phyloP scores from a whole-genome alignment of 2,888 invertebrate genomes.

The Isotomurus palustris region DNA sequence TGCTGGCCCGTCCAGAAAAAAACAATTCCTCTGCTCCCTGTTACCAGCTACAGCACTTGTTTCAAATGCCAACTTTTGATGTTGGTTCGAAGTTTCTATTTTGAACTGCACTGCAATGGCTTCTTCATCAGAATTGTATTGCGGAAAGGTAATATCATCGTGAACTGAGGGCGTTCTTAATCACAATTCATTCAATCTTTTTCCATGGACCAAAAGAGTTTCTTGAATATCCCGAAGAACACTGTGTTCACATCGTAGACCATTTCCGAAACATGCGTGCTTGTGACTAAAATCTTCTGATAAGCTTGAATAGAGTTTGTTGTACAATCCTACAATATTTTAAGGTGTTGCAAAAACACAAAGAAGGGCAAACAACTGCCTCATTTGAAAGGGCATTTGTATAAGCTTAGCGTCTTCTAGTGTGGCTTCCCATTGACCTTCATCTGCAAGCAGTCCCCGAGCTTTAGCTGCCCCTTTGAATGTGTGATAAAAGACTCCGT shows the following conservation, averaged over 20 bases:
- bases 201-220: constrained; percentile 10
- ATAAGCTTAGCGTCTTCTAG: constrained; percentile 41
- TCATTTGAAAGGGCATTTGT: constrained; percentile 45
- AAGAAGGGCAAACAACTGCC: constrained; percentile 41
- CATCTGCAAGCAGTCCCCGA: constrained; percentile 40
- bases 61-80: constrained; percentile 13
- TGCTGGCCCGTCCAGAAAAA: constrained; percentile 51
- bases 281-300: constrained; percentile 21
- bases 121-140: not conserved
- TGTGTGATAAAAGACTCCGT: constrained; percentile 35
- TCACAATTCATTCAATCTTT: constrained; percentile 6
- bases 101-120: not conserved
- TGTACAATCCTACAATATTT: constrained; percentile 44
- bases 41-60: not conserved
- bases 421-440: constrained; percentile 41
- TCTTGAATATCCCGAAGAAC: constrained; percentile 22
- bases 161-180: constrained; percentile 9
- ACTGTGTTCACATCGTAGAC: constrained; percentile 3
- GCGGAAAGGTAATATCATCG: too few relatives aligned
- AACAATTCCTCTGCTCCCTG: constrained; percentile 2
- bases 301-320: constrained; percentile 29
- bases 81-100: constrained; percentile 7
- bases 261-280: not conserved
- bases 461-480: constrained; percentile 42
- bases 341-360: constrained; percentile 33